Percentiles rank a stretch among this genome's conserved stretches.
These are phyloP conservation scores for Tridacna crocea DNA, from an alignment of 2,888 invertebrate species.

Conservation along the genomic window DNA sequence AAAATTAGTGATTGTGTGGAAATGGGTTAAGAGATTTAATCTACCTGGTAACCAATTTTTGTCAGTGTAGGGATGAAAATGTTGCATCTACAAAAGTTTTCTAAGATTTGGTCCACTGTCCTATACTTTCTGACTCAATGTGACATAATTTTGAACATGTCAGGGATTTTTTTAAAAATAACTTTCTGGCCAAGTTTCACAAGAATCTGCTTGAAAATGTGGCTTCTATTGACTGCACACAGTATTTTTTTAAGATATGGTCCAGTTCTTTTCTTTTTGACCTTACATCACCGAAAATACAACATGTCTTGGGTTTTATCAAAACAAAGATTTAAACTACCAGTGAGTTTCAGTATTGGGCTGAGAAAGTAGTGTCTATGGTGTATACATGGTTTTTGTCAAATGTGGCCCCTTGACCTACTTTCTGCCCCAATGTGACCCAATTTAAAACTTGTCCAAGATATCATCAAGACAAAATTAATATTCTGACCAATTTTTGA, in stretches of 20 bases:
- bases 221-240: not conserved
- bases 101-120: too few species aligned
- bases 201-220: not conserved
- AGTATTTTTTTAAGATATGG: not conserved
- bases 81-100: too few species aligned
- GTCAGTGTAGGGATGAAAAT: too few species aligned
- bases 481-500: not conserved
- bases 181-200: not conserved
- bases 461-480: not conserved
- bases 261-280: not conserved
- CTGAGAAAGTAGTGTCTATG: not conserved
- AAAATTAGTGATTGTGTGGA: too few species aligned
- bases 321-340: slow-evolving; percentile 5
- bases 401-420: not conserved
- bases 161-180: not conserved
- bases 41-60: too few species aligned
- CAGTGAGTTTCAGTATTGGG: not conserved
- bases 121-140: too few species aligned
- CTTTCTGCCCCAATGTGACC: not conserved
- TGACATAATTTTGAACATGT: too few species aligned
- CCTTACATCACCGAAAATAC: not conserved
- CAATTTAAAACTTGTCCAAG: not conserved
- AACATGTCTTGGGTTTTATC: not conserved
- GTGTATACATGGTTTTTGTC: not conserved
- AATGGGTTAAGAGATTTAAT: too few species aligned